A percentile compares a stretch with the other conserved stretches of the same genome.
phyloP scores from a whole-genome alignment of 30 jellyfish, hydroid and myxozoan genomes.

The Mastigias papua region DNA sequence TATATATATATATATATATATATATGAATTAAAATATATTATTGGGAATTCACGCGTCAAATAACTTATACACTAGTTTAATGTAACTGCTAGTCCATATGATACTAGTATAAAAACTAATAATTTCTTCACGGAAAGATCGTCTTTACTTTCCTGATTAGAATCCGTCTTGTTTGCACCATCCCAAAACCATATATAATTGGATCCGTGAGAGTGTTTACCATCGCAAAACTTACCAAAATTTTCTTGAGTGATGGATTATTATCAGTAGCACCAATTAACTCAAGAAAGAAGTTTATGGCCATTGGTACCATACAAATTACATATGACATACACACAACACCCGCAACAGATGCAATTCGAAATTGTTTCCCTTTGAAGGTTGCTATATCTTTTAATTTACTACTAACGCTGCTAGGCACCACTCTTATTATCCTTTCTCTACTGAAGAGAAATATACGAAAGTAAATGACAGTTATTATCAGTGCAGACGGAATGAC shows the following conservation, averaged over 20 bases:
- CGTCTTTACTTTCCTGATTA: background rate
- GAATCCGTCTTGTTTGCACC: background rate
- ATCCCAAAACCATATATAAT: background rate
- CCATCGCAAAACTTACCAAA: background rate
- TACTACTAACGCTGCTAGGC: background rate
- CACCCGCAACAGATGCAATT: background rate
- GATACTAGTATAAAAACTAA: too few species aligned
- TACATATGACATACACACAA: background rate
- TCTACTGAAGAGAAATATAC: background rate
- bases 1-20: too few species aligned
- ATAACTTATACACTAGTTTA: too few species aligned
- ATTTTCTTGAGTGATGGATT: background rate
- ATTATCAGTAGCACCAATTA: background rate
- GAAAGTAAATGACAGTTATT: background rate
- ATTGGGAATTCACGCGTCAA: too few species aligned
- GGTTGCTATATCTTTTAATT: background rate
- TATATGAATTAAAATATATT: too few species aligned
- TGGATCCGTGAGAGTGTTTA: background rate
- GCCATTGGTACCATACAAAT: background rate
- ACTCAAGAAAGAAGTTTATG: background rate
- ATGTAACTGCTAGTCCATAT: too few species aligned
- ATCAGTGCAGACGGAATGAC: background rate
- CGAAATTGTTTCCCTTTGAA: background rate
- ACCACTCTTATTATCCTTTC: background rate
- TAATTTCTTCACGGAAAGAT: too few species aligned